phyloP scores from a whole-genome alignment of 2,888 invertebrate genomes.

The Nyleta sp. region DNA sequence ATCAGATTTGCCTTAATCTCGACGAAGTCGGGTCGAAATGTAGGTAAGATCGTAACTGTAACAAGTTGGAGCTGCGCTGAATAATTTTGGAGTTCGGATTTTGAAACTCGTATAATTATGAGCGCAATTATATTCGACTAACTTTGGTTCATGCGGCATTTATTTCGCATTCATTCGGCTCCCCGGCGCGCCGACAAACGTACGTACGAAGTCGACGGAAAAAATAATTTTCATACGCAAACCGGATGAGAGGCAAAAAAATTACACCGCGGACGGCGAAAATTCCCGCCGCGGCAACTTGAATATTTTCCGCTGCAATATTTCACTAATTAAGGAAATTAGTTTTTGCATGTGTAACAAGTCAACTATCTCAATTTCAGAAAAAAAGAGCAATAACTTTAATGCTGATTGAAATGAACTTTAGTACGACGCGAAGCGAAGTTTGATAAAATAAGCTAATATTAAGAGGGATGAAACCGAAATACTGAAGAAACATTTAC shows the following conservation, averaged over 20 bases:
- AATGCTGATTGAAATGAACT: too few relatives aligned
- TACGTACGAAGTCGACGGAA: not conserved
- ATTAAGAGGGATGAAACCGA: too few relatives aligned
- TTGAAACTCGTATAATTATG: slow-evolving; percentile 51
- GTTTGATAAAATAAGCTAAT: too few relatives aligned
- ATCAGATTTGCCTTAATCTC: slow-evolving; percentile 38
- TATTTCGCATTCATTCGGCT: slow-evolving; percentile 21
- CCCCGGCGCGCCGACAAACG: slow-evolving; percentile 1
- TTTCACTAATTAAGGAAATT: slow-evolving; percentile 1
- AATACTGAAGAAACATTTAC: too few relatives aligned
- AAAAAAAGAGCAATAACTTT: too few relatives aligned
- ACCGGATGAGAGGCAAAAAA: not conserved
- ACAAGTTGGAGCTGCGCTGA: slow-evolving; percentile 37
- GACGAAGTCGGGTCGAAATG: slow-evolving; percentile 18
- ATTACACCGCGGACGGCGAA: not conserved
- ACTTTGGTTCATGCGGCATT: slow-evolving; percentile 16
- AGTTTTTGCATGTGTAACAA: not conserved
- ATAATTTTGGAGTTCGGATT: slow-evolving; percentile 43
- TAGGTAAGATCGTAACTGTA: slow-evolving; percentile 39
- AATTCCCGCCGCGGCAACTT: not conserved
- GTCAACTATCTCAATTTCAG: too few relatives aligned
- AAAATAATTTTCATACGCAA: not conserved
- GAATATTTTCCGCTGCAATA: not conserved
- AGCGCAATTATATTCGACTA: slow-evolving; percentile 33
- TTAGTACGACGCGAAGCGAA: too few relatives aligned